These are phyloP conservation scores for Lagria hirta DNA, from an alignment of 2,888 invertebrate genomes.

Conservation along the genomic window DNA sequence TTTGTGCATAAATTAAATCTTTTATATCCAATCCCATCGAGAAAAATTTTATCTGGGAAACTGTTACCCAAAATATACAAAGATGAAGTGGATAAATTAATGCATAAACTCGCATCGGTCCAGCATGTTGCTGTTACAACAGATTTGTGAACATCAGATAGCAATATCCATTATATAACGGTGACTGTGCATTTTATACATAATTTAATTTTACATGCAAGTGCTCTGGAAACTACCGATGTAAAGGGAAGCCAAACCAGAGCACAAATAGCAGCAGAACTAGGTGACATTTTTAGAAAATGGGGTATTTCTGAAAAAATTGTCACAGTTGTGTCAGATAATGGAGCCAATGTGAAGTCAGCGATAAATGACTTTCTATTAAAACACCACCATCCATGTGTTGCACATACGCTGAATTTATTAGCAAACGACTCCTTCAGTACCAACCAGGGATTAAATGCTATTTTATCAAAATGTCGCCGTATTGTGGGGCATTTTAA, in stretches of 20 bases:
- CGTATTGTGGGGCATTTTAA: conserved; percentile 34
- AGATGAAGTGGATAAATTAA: not conserved
- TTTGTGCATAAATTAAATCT: conserved; percentile 1
- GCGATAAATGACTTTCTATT: conserved; percentile 6
- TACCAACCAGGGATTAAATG: conserved; percentile 7
- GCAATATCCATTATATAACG: conserved; percentile 4
- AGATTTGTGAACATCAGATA: conserved; percentile 7
- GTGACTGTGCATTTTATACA: conserved; percentile 3
- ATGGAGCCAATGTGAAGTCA: conserved; percentile 6
- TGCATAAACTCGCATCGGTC: not conserved
- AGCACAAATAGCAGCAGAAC: not conserved
- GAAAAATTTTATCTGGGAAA: not conserved
- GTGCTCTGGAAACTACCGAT: conserved; percentile 2
- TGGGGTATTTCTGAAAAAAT: conserved; percentile 7
- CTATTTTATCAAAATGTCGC: conserved; percentile 31
- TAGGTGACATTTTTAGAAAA: conserved; percentile 9
- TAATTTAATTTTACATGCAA: conserved; percentile 5
- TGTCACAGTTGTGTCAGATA: conserved; percentile 9
- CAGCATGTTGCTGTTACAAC: conserved; percentile 3
- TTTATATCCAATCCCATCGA: conserved; percentile 2
- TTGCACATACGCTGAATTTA: conserved; percentile 8
- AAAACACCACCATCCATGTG: conserved; percentile 8
- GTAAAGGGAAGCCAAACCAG: conserved; percentile 5
- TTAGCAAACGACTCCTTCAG: not conserved
- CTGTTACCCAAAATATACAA: conserved; percentile 3